phyloP scores from a whole-genome alignment of 2,113 vertebrate genomes.

The Muntiacus muntjak region DNA sequence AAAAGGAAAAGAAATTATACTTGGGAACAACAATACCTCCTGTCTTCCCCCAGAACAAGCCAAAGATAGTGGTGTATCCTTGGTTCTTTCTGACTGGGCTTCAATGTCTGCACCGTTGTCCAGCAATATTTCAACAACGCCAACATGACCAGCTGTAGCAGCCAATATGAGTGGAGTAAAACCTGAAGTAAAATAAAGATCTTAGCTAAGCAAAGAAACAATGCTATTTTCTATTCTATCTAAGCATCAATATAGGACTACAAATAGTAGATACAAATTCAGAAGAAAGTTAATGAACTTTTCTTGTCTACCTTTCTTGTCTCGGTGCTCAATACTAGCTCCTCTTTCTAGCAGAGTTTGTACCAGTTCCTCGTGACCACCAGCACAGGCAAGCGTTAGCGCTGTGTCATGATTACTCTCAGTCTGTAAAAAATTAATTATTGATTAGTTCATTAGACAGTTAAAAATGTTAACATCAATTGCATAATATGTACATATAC shows the following conservation, averaged over 20 bases:
- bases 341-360: constrained; percentile 96
- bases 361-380: constrained; percentile 97
- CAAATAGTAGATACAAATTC: not conserved
- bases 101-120: constrained; percentile 99
- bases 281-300: not conserved
- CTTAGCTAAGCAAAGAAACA: constrained; percentile 10
- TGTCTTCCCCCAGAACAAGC: constrained; percentile 98
- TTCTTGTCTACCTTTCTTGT: constrained; percentile 91
- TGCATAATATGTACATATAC: not conserved
- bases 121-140: constrained; percentile 96
- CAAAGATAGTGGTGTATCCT: constrained; percentile 98
- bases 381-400: constrained; percentile 96
- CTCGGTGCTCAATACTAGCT: constrained; percentile 97
- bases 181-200: constrained; percentile 80
- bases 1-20: not conserved
- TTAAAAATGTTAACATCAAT: not conserved
- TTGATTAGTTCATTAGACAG: constrained; percentile 23
- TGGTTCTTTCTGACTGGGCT: constrained; percentile 99
- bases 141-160: constrained; percentile 97
- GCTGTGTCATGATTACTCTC: constrained; percentile 99
- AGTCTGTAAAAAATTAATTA: constrained; percentile 82
- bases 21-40: constrained; percentile 84
- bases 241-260: not conserved
- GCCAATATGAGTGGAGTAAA: constrained; percentile 98
- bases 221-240: not conserved